Base-by-base conservation (phyloP, 2,797 vertebrate species). In the Meriones psammophilus region DNA sequence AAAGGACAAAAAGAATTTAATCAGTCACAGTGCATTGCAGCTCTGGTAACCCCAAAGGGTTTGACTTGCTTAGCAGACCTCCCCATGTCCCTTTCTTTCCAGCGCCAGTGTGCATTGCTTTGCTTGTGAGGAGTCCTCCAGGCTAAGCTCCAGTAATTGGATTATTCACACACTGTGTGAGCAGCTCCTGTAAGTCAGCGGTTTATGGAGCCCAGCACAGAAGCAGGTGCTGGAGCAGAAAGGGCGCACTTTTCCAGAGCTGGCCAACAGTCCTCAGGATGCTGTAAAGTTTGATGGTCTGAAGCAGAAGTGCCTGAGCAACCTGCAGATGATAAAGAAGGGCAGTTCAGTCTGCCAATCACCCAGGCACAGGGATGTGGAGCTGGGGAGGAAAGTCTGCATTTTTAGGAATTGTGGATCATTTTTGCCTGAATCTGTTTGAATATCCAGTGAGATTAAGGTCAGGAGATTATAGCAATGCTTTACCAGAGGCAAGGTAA, bases 1-100 rank as follows among this genome's bases (percentile, higher is more conserved):
- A 98, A 98, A 97, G 98, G 96, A 96, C 97, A 97, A 97, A 97
- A 98, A 64, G 39, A 98, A 97, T 98, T 97, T 97, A 97, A 98
- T 97, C 95, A 97, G 93, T 93, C 97, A 93, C 96, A 89, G 79
- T 93, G 85, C n/a, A 78, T 14, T 28, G 73, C 15, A 88, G 42
- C 79, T 92, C 77, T 97, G 96, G 74, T 83, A 97, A 95, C 42
- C 92, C n/a, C 71, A 81, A 95, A 96, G 91, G 81, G 96, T 97
- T 56, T 94, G 77, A 94, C 74, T 96, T 28, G 58, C 39, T 81
- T 94, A 92, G 81, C 78, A 30, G 4, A 85, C 18, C n/a, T 15
- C 81, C 62, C 50, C 33, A 36, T 3, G 22, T 28, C 36, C 33
- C 5, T 56, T 97, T 89, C 91, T 96, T 97, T 93, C 66, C n/a